Percentiles rank a stretch among this genome's conserved stretches.
Conservation (phyloP, 1,140 invertebrate genomes). For the Neotoxoptera formosana region DNA sequence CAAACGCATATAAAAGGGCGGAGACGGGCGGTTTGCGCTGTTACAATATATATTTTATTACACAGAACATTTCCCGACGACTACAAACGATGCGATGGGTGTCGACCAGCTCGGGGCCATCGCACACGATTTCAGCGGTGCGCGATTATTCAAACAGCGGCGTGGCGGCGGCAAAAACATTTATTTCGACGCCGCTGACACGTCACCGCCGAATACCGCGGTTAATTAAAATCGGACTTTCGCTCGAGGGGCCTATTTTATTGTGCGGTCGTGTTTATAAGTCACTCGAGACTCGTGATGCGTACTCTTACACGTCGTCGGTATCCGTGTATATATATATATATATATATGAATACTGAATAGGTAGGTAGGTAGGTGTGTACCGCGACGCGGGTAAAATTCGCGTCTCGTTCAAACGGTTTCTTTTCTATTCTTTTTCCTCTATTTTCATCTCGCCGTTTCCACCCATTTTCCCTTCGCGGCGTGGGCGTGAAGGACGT, state of each 20-base stretch:
- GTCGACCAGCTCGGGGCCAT: background rate
- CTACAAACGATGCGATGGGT: background rate
- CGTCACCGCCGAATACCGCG: background rate
- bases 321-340: too few relatives aligned
- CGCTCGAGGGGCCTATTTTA: background rate
- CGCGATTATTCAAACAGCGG: background rate
- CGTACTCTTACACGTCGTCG: background rate
- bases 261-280: background rate
- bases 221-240: conserved; percentile 23
- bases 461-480: background rate
- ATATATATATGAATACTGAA: too few relatives aligned
- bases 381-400: too few relatives aligned
- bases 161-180: background rate
- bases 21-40: background rate
- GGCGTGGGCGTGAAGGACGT: background rate
- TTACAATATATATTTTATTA: background rate
- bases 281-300: background rate
- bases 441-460: background rate
- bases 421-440: background rate
- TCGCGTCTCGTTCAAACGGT: background rate
- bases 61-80: background rate
- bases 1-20: background rate
- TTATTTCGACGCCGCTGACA: background rate
- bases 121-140: background rate
- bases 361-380: too few relatives aligned